phyloP scores from a whole-genome alignment of 30 jellyfish, hydroid and myxozoan genomes.

The Catostylus mosaicus region DNA sequence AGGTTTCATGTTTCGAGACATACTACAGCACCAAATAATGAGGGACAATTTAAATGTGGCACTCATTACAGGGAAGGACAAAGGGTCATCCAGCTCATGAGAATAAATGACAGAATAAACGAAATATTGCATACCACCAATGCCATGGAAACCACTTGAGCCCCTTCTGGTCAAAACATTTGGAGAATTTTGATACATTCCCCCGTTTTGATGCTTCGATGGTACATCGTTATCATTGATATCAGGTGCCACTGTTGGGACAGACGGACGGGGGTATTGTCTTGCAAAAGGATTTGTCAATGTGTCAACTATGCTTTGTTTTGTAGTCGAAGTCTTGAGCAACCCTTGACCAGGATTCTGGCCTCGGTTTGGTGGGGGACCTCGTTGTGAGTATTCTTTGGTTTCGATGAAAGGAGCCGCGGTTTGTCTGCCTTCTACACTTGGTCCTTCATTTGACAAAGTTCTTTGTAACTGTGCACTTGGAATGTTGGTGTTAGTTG shows the following conservation, averaged over 20 bases:
- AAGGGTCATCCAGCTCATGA: no score
- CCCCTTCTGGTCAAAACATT: constrained; percentile 28
- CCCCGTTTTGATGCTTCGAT: constrained; percentile 43
- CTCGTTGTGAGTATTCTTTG: not conserved
- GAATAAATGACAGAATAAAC: no score
- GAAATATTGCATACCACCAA: constrained; percentile 23
- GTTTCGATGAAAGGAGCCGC: constrained; percentile 38
- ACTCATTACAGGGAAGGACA: no score
- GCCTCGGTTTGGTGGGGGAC: constrained; percentile 20
- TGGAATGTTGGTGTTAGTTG: not conserved
- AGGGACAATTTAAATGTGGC: no score
- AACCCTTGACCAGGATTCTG: constrained; percentile 18
- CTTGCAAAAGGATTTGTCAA: constrained; percentile 46
- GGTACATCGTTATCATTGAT: constrained; percentile 30
- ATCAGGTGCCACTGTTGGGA: constrained; percentile 41
- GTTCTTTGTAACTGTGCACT: not conserved
- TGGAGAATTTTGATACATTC: constrained; percentile 14
- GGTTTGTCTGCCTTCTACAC: not conserved
- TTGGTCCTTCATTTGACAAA: not conserved
- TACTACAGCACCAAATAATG: no score
- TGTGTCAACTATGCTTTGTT: constrained; percentile 27
- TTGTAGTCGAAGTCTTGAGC: constrained; percentile 21
- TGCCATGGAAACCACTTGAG: constrained; percentile 46
- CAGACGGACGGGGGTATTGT: constrained; percentile 53
- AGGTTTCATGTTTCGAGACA: no score